These are phyloP conservation scores for Montipora cactus DNA, from an alignment of 64 coral and sea anemone genomes.

Conservation along the genomic window DNA sequence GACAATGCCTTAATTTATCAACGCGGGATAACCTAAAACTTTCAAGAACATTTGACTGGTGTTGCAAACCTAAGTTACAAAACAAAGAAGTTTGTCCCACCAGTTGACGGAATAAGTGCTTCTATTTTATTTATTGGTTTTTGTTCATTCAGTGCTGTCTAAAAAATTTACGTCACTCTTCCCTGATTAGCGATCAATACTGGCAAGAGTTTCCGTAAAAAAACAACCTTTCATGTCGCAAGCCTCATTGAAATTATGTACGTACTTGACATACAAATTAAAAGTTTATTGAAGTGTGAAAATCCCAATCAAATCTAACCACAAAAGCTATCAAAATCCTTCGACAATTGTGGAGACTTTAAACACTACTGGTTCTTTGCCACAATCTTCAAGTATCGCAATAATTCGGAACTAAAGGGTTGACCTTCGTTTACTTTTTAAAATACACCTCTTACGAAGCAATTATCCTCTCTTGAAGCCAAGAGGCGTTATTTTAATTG, in stretches of 20 bases:
- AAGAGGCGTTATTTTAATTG: constrained; percentile 2
- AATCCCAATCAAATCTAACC: constrained; percentile 21
- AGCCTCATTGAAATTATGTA: background rate
- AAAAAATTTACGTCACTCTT: too few species aligned
- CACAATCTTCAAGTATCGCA: background rate
- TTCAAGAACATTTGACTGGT: background rate
- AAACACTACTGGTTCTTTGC: background rate
- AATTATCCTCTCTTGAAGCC: constrained; percentile 35
- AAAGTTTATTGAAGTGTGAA: background rate
- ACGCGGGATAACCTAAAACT: background rate
- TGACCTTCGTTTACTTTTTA: constrained; percentile 28
- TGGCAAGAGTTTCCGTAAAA: background rate
- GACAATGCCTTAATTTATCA: background rate
- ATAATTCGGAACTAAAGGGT: constrained; percentile 30
- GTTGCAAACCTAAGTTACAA: background rate
- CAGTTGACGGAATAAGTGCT: background rate
- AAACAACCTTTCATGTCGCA: background rate
- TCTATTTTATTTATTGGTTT: too few species aligned
- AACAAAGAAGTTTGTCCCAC: background rate
- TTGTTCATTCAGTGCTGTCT: too few species aligned
- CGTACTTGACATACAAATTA: background rate
- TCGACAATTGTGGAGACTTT: constrained; percentile 5
- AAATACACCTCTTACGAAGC: background rate
- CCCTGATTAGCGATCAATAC: background rate
- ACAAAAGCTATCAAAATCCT: constrained; percentile 19